Conservation (phyloP, 1,140 invertebrate species). For the Cydia fagiglandana region DNA sequence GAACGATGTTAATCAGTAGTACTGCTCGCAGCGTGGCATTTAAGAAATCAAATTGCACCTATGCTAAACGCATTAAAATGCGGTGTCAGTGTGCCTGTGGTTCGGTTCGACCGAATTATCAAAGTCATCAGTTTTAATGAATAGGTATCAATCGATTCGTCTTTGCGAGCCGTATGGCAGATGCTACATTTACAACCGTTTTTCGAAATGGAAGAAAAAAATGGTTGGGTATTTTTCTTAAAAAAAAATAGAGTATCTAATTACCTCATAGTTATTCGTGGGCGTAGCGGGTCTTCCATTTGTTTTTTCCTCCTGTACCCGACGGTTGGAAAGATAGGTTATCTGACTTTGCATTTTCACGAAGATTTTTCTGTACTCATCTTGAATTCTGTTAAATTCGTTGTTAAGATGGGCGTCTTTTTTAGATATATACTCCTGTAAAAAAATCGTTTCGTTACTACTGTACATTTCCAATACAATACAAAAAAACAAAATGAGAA, state of each 20-base stretch:
- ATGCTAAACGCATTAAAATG: too few species aligned
- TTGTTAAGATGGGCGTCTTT: slow-evolving; percentile 74
- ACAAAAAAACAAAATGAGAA: neutral
- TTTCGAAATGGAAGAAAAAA: neutral
- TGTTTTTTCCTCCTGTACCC: slow-evolving; percentile 53
- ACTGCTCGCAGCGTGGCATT: too few species aligned
- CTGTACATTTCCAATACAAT: neutral
- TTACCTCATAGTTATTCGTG: slow-evolving; percentile 55
- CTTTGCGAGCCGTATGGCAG: too few species aligned
- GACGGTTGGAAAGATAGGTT: slow-evolving; percentile 58
- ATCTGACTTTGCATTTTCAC: slow-evolving; percentile 66
- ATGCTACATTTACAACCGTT: neutral
- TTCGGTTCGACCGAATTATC: too few species aligned
- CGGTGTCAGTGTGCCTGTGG: too few species aligned
- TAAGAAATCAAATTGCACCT: too few species aligned
- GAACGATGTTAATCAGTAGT: too few species aligned
- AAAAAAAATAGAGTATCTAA: slow-evolving; percentile 34
- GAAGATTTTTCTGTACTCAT: slow-evolving; percentile 71
- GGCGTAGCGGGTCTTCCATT: slow-evolving; percentile 42
- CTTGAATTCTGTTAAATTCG: slow-evolving; percentile 74
- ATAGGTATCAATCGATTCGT: too few species aligned
- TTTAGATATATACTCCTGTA: slow-evolving; percentile 74
- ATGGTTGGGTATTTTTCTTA: too few species aligned
- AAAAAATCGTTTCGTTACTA: slow-evolving; percentile 24
- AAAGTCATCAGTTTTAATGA: too few species aligned